Evolutionary conservation across 2,113 vertebrate species (phyloP), one percentile per base, ranked within the genome.

Genomic region (Xenus cinereus): DNA sequence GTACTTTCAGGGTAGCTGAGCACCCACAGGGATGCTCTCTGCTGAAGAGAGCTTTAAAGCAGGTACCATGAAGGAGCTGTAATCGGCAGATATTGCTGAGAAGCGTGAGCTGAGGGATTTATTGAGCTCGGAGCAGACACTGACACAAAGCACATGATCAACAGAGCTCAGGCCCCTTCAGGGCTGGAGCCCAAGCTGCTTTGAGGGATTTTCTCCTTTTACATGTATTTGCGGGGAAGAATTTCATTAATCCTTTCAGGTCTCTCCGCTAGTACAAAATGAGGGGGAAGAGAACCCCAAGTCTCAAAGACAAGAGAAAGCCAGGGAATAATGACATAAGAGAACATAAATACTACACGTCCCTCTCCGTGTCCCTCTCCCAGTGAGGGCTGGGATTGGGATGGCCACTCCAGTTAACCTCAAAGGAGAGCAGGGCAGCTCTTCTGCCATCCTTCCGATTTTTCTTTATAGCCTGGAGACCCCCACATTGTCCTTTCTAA

Each of bases 291-390:
- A 78, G 60, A 74, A 53, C 12, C n/a, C 27, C 56, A 22, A 20
- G 41, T 9, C 20, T 37, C 24, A 19, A 66, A 71, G 37, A n/a
- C 7, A 35, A 56, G 45, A 19, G 9, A 2, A 13, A 4, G 0
- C 4, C 7, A 3, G 33, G 19, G 39, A 18, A 35, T 20, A 12
- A 30, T 1, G 45, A 53, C 7, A 4, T 4, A 6, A 24, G 33
- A 63, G 43, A 48, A 35, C 12, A n/a, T 1, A 24, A 0, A 7
- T 0, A 14, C 3, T 2, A 3, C 8, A 0, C 3, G 8, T 1
- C 23, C 37, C 48, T 7, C 51, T 18, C 33, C 14, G 1, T 2
- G 8, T 1, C 57, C 51, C 51, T 53, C 51, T 28, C 51, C 16
- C 19, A 20, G 51, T 10, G 22, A 11, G 41, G 60, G 10, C 14